phyloP scores from a whole-genome alignment of 2,888 invertebrate species.

The Monopis laevigella region DNA sequence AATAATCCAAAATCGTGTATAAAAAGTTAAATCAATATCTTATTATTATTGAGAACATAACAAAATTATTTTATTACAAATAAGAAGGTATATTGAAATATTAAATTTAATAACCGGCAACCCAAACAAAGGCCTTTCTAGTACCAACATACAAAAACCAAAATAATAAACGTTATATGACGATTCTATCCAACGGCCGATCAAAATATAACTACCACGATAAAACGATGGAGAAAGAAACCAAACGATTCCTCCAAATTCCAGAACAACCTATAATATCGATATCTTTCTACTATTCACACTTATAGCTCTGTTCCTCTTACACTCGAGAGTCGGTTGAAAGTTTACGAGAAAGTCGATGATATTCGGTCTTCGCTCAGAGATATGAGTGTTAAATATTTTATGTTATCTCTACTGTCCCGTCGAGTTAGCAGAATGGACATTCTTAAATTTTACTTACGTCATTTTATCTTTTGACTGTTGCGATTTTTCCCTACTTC shows the following conservation, averaged over 20 bases:
- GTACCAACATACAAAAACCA: constrained; percentile 10
- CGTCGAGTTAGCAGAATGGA: constrained; percentile 31
- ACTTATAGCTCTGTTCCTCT: constrained; percentile 32
- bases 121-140: constrained; percentile 2
- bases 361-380: constrained; percentile 54
- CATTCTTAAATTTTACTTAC: too few species aligned
- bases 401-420: constrained; percentile 53
- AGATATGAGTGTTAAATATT: constrained; percentile 63
- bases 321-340: constrained; percentile 31
- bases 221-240: constrained; percentile 64
- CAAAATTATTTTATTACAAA: too few species aligned
- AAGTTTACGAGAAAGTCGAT: constrained; percentile 59
- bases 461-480: too few species aligned
- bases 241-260: constrained; percentile 58
- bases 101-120: not conserved
- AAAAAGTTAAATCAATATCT: too few species aligned
- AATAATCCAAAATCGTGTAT: too few species aligned
- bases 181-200: constrained; percentile 58
- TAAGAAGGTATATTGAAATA: too few species aligned
- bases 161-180: constrained; percentile 40
- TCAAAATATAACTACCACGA: constrained; percentile 65
- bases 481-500: not conserved
- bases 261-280: constrained; percentile 60
- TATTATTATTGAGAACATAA: too few species aligned
- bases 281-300: constrained; percentile 18